These are phyloP conservation scores for Psittacula derbiana DNA, from an alignment of 2,797 vertebrate genomes.

Conservation along the genomic window DNA sequence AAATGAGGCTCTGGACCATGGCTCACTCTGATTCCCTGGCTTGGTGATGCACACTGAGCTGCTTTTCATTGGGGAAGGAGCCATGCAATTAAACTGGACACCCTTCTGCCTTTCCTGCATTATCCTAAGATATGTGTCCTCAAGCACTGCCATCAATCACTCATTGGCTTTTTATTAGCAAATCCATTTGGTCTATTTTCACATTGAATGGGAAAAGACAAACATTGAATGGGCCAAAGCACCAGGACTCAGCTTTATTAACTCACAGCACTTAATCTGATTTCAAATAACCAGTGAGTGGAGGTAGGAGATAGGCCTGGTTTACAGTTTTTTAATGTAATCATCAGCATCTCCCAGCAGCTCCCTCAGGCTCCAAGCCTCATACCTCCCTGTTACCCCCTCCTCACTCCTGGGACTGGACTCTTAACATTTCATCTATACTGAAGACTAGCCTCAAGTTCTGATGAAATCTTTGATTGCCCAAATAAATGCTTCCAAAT, in stretches of 20 bases:
- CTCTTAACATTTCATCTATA: not conserved
- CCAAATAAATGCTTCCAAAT: not conserved
- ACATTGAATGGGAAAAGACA: not conserved
- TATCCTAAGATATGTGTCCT: not conserved
- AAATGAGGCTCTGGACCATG: fast-evolving
- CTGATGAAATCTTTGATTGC: not conserved
- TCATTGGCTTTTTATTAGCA: not conserved
- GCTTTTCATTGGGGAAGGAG: not conserved
- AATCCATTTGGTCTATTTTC: not conserved
- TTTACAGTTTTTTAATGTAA: not conserved
- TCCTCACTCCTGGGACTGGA: fast-evolving
- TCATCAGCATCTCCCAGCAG: not conserved
- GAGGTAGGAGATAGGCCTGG: not conserved
- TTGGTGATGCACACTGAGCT: fast-evolving
- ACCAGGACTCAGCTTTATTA: not conserved
- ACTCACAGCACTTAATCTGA: not conserved
- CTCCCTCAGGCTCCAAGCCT: not conserved
- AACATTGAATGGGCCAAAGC: not conserved
- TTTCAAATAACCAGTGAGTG: not conserved
- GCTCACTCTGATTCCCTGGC: not conserved
- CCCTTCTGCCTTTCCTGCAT: not conserved
- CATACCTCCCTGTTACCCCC: not conserved
- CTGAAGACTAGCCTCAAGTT: not conserved
- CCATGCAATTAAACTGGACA: fast-evolving
- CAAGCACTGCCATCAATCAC: not conserved